Evolutionary conservation across 2,888 invertebrate genomes (phyloP).

Genomic region (Dolichopus griseipennis): DNA sequence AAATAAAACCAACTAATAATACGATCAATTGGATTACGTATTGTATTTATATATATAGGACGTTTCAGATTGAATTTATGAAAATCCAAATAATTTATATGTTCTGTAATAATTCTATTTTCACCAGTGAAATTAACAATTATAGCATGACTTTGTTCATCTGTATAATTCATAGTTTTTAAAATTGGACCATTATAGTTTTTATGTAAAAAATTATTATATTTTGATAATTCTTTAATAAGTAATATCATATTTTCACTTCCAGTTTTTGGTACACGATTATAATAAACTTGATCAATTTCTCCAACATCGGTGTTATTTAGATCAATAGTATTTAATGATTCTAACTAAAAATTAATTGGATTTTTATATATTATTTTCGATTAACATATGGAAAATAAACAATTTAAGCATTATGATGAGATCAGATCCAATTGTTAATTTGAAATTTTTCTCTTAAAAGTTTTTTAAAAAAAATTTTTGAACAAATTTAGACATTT

Average conservation of each 20-base stretch:
- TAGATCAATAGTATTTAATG: background rate
- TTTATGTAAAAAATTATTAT: conserved; percentile 45
- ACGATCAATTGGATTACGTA: conserved; percentile 79
- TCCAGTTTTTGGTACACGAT: conserved; percentile 48
- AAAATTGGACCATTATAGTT: background rate
- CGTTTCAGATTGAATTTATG: conserved; percentile 64
- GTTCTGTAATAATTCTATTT: conserved; percentile 64
- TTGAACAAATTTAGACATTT: too few species aligned
- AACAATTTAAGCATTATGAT: too few species aligned
- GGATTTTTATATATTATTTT: too few species aligned
- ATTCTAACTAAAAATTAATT: too few species aligned
- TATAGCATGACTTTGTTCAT: background rate
- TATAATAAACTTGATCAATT: conserved; percentile 56
- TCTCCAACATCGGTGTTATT: conserved; percentile 68
- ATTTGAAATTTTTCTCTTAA: too few species aligned
- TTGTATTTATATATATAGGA: conserved; percentile 81
- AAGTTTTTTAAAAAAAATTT: too few species aligned
- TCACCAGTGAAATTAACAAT: background rate
- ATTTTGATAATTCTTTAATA: conserved; percentile 52
- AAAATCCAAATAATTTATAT: conserved; percentile 79
- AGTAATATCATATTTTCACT: conserved; percentile 79
- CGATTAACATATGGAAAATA: too few species aligned
- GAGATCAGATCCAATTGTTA: too few species aligned
- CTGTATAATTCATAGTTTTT: background rate
- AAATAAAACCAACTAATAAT: conserved; percentile 89